Percentiles rank a stretch among this genome's conserved stretches.
phyloP scores from a whole-genome alignment of 2,113 vertebrate genomes.

The Spilogale gracilis region DNA sequence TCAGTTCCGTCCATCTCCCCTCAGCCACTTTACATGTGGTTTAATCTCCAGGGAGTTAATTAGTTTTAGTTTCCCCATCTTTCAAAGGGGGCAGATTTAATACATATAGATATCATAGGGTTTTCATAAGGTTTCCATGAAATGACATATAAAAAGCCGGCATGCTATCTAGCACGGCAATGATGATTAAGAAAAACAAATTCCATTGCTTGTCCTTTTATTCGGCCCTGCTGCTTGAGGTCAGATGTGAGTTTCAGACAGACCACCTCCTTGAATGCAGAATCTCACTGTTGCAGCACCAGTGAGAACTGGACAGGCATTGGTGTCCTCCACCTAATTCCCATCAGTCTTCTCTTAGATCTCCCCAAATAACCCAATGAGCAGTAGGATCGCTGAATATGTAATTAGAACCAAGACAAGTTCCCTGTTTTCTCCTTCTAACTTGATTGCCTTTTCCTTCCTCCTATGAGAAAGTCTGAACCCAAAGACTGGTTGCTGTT shows the following conservation, averaged over 20 bases:
- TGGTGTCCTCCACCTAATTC: neutral
- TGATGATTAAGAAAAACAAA: neutral
- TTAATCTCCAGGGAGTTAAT: neutral
- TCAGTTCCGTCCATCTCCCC: neutral
- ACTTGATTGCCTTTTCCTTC: neutral
- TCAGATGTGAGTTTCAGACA: neutral
- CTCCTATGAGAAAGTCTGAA: neutral
- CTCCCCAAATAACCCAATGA: neutral
- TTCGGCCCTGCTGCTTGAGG: neutral
- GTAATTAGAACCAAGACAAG: neutral
- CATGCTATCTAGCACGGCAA: neutral
- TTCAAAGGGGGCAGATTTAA: neutral
- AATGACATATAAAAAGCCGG: neutral
- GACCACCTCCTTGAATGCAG: neutral
- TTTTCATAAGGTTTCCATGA: conserved; percentile 41
- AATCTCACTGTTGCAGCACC: neutral
- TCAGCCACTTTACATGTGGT: neutral
- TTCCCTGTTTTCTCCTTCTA: neutral
- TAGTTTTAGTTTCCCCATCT: neutral
- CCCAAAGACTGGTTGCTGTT: neutral
- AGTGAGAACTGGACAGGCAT: neutral
- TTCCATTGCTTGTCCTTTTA: neutral
- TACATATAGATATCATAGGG: neutral
- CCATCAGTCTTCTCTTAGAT: neutral
- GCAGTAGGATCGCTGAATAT: neutral